These are phyloP conservation scores for Ctena decussata DNA, from an alignment of 2,888 invertebrate species.

Conservation along the genomic window DNA sequence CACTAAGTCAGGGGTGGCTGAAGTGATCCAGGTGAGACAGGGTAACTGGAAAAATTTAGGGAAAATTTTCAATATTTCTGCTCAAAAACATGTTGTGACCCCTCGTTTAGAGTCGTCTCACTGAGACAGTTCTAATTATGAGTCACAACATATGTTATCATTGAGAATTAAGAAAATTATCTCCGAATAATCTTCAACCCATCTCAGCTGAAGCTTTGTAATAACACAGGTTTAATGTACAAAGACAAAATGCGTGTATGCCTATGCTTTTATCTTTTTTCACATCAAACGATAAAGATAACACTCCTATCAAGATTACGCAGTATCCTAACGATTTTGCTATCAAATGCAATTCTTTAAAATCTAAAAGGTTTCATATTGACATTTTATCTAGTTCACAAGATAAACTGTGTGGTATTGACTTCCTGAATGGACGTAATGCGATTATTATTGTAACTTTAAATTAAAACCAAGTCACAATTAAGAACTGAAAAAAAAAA, in stretches of 20 bases:
- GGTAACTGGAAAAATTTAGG: too few relatives aligned
- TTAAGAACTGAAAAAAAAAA: too few relatives aligned
- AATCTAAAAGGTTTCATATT: background rate
- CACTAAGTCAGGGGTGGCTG: too few relatives aligned
- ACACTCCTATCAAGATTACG: background rate
- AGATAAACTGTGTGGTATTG: background rate
- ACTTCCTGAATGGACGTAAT: background rate
- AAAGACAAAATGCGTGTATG: background rate
- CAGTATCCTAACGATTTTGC: background rate
- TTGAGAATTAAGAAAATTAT: too few relatives aligned
- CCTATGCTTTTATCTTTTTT: background rate
- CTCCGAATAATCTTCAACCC: too few relatives aligned
- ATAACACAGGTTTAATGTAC: background rate
- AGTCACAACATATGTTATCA: too few relatives aligned
- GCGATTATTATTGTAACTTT: background rate
- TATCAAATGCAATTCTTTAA: constrained; percentile 1
- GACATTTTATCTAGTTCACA: background rate
- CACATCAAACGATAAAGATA: background rate
- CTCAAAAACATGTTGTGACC: too few relatives aligned
- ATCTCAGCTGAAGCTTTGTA: background rate
- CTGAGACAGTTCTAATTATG: too few relatives aligned
- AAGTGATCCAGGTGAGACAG: too few relatives aligned
- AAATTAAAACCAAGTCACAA: background rate
- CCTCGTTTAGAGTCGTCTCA: too few relatives aligned
- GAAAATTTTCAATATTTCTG: too few relatives aligned